Evolutionary conservation across 2,797 vertebrate species (phyloP).

Genomic region (Muscicapa striata): DNA sequence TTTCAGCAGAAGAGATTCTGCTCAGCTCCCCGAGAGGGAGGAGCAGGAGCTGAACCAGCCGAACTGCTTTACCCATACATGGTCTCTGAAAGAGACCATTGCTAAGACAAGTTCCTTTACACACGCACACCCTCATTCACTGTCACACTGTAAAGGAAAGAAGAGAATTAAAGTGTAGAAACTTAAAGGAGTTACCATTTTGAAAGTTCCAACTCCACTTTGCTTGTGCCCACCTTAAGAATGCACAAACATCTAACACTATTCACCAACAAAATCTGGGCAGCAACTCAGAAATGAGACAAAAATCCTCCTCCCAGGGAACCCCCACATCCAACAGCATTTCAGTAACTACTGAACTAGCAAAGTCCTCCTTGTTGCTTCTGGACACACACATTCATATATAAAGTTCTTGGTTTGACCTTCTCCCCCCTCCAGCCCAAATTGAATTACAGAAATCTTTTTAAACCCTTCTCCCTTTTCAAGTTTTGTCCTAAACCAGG

Average conservation of each 20-base stretch:
- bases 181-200: background rate
- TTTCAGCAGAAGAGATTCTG: conserved; percentile 67
- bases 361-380: background rate
- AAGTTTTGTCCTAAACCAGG: background rate
- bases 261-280: background rate
- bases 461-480: background rate
- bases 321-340: background rate
- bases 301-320: background rate
- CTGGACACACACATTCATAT: background rate
- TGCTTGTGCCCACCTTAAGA: background rate
- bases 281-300: background rate
- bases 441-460: background rate
- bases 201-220: background rate
- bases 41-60: conserved; percentile 68
- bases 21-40: conserved; percentile 64
- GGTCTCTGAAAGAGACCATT: conserved; percentile 58
- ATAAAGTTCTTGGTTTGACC: background rate
- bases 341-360: background rate
- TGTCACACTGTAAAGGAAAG: background rate
- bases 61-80: conserved; percentile 78
- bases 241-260: background rate
- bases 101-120: conserved; percentile 51
- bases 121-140: background rate
- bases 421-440: background rate
- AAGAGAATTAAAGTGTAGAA: background rate